These are phyloP conservation scores for Harpalus rubripes DNA, from an alignment of 2,888 invertebrate species.

Conservation along the genomic window DNA sequence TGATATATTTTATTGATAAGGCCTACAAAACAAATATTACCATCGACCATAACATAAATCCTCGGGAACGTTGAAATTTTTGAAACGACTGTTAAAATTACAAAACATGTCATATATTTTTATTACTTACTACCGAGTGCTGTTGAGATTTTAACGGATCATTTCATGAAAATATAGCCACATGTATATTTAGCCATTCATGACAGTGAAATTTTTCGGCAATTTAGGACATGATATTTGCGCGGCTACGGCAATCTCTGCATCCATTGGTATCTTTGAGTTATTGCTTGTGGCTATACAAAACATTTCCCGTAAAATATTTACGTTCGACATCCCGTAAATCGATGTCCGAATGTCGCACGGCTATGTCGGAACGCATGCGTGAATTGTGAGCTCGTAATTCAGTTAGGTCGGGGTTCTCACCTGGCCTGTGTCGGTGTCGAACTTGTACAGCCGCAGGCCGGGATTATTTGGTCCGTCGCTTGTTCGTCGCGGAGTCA, in stretches of 20 bases:
- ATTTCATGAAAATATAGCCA: conserved; percentile 27
- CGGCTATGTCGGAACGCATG: conserved; percentile 35
- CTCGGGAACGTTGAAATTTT: not conserved
- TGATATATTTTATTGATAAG: conserved; percentile 30
- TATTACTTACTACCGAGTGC: conserved; percentile 14
- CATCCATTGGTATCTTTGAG: conserved; percentile 58
- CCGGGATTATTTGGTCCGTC: conserved; percentile 93
- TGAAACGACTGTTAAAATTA: conserved; percentile 1
- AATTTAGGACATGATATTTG: conserved; percentile 34
- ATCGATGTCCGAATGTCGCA: conserved; percentile 28
- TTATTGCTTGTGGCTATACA: conserved; percentile 50
- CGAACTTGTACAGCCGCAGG: conserved; percentile 92
- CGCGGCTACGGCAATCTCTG: conserved; percentile 7
- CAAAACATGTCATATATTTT: conserved; percentile 37
- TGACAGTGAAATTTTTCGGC: conserved; percentile 9
- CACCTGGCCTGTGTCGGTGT: conserved; percentile 92
- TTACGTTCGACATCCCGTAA: conserved; percentile 48
- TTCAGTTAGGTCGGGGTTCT: conserved; percentile 67
- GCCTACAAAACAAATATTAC: conserved; percentile 19
- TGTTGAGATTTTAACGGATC: conserved; percentile 41
- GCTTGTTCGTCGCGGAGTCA: conserved; percentile 90
- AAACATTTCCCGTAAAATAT: conserved; percentile 56
- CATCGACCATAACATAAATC: conserved; percentile 25
- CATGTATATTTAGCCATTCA: not conserved
- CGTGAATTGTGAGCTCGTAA: conserved; percentile 38